Conservation (phyloP, 2,888 invertebrate species). For the Brenthis hecate region DNA sequence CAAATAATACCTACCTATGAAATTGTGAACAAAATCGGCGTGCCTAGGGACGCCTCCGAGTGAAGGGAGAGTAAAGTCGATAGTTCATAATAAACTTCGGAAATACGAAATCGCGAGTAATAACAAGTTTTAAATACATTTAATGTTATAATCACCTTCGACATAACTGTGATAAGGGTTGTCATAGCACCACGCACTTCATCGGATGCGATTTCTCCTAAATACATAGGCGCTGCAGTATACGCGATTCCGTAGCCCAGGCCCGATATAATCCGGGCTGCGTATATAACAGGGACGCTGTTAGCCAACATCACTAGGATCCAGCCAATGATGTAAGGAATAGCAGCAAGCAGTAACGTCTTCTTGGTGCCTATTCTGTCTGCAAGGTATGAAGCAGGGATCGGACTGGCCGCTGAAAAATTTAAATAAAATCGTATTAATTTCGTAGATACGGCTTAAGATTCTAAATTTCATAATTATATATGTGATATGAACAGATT, state of each 20-base stretch:
- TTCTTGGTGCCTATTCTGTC: conserved; percentile 85
- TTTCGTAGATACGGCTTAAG: too few species aligned
- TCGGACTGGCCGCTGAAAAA: conserved; percentile 81
- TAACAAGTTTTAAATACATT: background rate
- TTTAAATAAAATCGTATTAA: background rate
- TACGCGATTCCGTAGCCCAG: conserved; percentile 84
- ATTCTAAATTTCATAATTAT: too few species aligned
- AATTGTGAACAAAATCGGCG: too few species aligned
- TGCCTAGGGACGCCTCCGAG: too few species aligned
- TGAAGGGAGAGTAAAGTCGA: too few species aligned
- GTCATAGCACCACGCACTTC: conserved; percentile 83
- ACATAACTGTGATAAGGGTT: conserved; percentile 82
- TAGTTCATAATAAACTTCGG: too few species aligned
- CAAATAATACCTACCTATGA: too few species aligned
- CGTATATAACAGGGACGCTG: conserved; percentile 81
- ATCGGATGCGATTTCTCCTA: conserved; percentile 84
- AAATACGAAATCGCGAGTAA: too few species aligned
- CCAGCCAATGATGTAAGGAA: conserved; percentile 85
- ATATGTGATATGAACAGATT: too few species aligned
- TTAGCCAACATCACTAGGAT: conserved; percentile 83
- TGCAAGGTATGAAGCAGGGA: conserved; percentile 84
- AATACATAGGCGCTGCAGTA: conserved; percentile 84
- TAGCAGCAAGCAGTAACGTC: conserved; percentile 81
- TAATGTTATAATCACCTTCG: conserved; percentile 59
- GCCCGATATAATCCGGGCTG: conserved; percentile 83